phyloP scores from a whole-genome alignment of 2,888 invertebrate genomes.

The Digitonthophagus gazella region DNA sequence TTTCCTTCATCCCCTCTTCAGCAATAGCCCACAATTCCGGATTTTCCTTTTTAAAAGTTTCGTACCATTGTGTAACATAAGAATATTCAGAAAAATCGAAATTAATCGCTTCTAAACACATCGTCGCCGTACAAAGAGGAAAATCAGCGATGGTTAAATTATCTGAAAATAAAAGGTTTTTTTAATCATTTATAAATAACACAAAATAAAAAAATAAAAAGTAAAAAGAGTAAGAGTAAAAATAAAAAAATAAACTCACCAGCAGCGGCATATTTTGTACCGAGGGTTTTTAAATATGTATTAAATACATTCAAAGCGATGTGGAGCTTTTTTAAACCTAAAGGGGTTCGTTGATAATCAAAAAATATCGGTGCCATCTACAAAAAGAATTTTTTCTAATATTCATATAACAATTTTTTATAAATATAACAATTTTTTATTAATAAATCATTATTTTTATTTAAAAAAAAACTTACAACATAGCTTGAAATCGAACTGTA shows the following conservation, averaged over 20 bases:
- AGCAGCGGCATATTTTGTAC: slow-evolving; percentile 65
- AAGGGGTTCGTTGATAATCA: slow-evolving; percentile 67
- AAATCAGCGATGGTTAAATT: slow-evolving; percentile 75
- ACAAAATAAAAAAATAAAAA: slow-evolving; percentile 1
- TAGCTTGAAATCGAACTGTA: slow-evolving; percentile 68
- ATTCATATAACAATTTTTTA: background rate
- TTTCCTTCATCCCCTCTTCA: slow-evolving; percentile 66
- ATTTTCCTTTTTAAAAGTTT: slow-evolving; percentile 64
- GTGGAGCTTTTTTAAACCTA: slow-evolving; percentile 66
- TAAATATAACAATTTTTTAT: background rate
- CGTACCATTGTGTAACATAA: slow-evolving; percentile 65
- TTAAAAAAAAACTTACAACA: slow-evolving; percentile 53
- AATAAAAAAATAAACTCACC: too few relatives aligned
- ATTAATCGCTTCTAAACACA: slow-evolving; percentile 70
- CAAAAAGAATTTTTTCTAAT: slow-evolving; percentile 32
- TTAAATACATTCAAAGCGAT: slow-evolving; percentile 67
- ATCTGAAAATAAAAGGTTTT: slow-evolving; percentile 47
- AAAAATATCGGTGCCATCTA: slow-evolving; percentile 78
- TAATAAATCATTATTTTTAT: background rate
- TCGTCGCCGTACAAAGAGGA: slow-evolving; percentile 66
- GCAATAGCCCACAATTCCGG: slow-evolving; percentile 71
- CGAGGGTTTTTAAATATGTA: slow-evolving; percentile 61
- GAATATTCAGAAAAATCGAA: slow-evolving; percentile 64
- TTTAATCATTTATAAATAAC: too few relatives aligned
- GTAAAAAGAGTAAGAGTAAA: background rate